Percentiles rank a stretch among this genome's conserved stretches.
phyloP scores from a whole-genome alignment of 2,113 vertebrate genomes.

The Microtus pennsylvanicus region DNA sequence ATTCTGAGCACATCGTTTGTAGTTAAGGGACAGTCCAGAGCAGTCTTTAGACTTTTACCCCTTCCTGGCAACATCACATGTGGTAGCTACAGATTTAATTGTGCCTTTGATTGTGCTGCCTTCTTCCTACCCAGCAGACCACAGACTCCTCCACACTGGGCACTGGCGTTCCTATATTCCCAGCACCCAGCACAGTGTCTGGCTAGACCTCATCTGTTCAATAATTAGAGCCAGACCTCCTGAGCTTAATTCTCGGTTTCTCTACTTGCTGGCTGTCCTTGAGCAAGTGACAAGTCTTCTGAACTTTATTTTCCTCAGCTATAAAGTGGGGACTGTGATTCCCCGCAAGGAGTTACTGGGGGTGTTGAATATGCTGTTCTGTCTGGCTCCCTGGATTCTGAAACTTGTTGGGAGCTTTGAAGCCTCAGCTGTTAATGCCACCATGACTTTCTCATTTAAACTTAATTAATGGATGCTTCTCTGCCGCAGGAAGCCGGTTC shows the following conservation, averaged over 20 bases:
- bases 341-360: not conserved
- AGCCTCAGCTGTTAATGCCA: not conserved
- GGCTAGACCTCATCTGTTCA: not conserved
- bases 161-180: not conserved
- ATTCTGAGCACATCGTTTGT: not conserved
- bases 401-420: not conserved
- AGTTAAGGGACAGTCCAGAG: not conserved
- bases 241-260: not conserved
- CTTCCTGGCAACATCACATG: not conserved
- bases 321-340: not conserved
- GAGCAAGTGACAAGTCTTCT: not conserved
- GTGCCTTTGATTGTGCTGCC: rapidly evolving
- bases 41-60: not conserved
- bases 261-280: not conserved
- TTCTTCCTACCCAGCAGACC: rapidly evolving
- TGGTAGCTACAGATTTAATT: not conserved
- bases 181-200: not conserved
- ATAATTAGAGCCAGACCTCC: not conserved
- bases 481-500: not conserved
- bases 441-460: not conserved
- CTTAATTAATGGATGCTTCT: not conserved
- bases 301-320: not conserved
- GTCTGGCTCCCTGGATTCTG: not conserved
- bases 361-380: not conserved
- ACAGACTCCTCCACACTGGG: not conserved